Evolutionary conservation across 2,113 vertebrate species (phyloP).

Genomic region (Paratilapia polleni): DNA sequence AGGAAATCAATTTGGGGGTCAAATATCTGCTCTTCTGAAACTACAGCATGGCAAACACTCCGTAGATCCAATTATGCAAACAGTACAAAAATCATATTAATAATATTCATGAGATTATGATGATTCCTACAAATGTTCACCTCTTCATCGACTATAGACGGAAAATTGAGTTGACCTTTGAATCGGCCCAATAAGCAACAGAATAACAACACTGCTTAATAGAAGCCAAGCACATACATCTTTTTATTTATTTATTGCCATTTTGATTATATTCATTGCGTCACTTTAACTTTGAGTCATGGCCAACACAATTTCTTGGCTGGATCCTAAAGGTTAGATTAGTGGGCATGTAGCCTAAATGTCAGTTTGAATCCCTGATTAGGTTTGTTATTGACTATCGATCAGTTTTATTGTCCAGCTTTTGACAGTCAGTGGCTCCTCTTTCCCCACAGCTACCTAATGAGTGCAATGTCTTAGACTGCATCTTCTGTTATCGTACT

Average conservation of each 20-base stretch:
- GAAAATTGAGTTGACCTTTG: slow-evolving; percentile 65
- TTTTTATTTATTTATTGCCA: slow-evolving; percentile 28
- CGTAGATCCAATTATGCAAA: slow-evolving; percentile 52
- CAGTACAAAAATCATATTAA: slow-evolving; percentile 24
- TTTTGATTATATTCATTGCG: slow-evolving; percentile 44
- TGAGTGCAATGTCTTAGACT: background rate
- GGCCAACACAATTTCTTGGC: background rate
- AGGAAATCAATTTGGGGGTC: slow-evolving; percentile 3
- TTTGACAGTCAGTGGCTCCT: background rate
- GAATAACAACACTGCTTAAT: slow-evolving; percentile 7
- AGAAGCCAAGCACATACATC: slow-evolving; percentile 25
- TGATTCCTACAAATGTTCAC: slow-evolving; percentile 42
- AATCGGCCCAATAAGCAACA: slow-evolving; percentile 7
- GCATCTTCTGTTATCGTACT: background rate
- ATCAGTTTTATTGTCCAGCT: slow-evolving; percentile 19
- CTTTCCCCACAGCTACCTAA: background rate
- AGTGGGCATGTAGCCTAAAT: slow-evolving; percentile 6
- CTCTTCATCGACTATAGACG: slow-evolving; percentile 7
- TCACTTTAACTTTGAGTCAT: background rate
- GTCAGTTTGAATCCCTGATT: slow-evolving; percentile 18
- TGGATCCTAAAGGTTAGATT: slow-evolving; percentile 11
- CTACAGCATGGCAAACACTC: background rate
- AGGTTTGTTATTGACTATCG: slow-evolving; percentile 3
- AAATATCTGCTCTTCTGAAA: slow-evolving; percentile 6
- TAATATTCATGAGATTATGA: slow-evolving; percentile 59